Percentiles rank a stretch among this genome's conserved stretches.
Conservation (phyloP, 2,113 vertebrate genomes). For the Anseranas semipalmata region DNA sequence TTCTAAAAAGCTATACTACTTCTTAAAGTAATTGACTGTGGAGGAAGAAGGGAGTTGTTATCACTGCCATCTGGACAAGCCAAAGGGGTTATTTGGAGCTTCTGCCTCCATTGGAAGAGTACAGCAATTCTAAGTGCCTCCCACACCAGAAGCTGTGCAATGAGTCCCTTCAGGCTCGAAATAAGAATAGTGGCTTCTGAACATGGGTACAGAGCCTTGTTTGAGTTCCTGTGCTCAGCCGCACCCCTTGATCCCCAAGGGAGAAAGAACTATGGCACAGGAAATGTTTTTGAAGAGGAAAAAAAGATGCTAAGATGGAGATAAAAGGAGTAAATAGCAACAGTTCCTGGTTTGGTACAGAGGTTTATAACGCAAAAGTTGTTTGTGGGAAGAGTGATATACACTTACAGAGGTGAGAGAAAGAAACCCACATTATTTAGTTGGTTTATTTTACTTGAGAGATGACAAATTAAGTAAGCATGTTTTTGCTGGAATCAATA, state of each 20-base stretch:
- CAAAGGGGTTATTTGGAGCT: not conserved
- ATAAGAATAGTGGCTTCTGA: not conserved
- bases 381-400: not conserved
- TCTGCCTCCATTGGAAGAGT: not conserved
- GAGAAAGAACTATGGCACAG: not conserved
- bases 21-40: not conserved
- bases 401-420: not conserved
- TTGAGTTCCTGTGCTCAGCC: not conserved
- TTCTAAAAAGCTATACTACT: not conserved
- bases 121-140: not conserved
- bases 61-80: not conserved
- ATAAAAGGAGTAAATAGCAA: not conserved
- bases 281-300: not conserved
- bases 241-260: not conserved
- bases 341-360: not conserved
- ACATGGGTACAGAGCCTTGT: not conserved
- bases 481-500: not conserved
- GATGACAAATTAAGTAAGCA: not conserved
- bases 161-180: not conserved
- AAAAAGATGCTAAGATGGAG: not conserved
- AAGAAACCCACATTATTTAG: not conserved
- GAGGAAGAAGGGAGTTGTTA: not conserved
- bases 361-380: not conserved
- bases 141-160: not conserved
- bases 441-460: not conserved